Evolutionary conservation across 2,888 invertebrate genomes (phyloP).

Genomic region (Leucophora obtusa): DNA sequence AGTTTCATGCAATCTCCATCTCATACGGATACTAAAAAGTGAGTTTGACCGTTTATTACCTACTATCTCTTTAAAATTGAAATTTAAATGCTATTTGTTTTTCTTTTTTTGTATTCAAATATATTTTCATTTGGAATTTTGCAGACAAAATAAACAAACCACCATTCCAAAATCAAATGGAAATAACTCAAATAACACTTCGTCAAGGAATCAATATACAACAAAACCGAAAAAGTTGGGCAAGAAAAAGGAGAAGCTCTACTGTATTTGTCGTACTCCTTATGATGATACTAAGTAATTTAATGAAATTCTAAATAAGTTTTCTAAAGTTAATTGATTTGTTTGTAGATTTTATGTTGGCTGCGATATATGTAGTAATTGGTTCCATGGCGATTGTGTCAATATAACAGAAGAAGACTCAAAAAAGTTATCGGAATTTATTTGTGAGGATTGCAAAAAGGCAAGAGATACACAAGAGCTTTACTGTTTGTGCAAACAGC

Average conservation of each 20-base stretch:
- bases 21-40: conserved; percentile 59
- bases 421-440: conserved; percentile 92
- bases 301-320: background rate
- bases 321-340: conserved; percentile 58
- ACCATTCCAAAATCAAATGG: conserved; percentile 47
- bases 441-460: conserved; percentile 91
- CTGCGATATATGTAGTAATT: conserved; percentile 97
- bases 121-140: background rate
- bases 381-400: conserved; percentile 99
- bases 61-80: no score
- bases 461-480: conserved; percentile 93
- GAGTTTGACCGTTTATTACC: background rate
- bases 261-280: conserved; percentile 95
- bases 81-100: background rate
- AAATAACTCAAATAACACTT: conserved; percentile 43
- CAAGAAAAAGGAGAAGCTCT: conserved; percentile 87
- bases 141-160: conserved; percentile 56
- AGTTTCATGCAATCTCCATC: conserved; percentile 19
- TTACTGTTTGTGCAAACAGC: conserved; percentile 96
- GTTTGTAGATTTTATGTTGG: conserved; percentile 93
- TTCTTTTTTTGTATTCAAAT: no score
- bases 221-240: conserved; percentile 62
- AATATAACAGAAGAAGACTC: conserved; percentile 95
- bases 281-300: conserved; percentile 94
- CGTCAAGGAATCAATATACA: conserved; percentile 67